Conservation (phyloP, 1,140 invertebrate species). For the Drosophila bipectinata region DNA sequence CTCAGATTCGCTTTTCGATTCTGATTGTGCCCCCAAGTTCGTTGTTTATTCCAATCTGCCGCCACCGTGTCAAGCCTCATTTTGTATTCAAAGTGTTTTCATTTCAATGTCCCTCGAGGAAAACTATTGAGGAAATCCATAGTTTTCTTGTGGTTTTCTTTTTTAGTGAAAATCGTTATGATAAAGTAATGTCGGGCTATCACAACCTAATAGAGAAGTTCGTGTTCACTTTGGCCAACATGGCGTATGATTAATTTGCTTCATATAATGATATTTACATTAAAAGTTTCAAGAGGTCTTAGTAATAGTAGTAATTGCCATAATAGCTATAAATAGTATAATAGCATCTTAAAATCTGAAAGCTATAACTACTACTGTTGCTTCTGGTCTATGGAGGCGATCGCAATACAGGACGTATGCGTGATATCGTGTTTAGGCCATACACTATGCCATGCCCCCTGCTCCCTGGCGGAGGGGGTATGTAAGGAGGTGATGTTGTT, state of each 20-base stretch:
- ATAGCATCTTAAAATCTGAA: too few relatives aligned
- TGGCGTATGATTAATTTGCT: slow-evolving; percentile 6
- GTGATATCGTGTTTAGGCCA: slow-evolving; percentile 8
- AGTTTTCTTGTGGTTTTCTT: too few relatives aligned
- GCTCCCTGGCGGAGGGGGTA: neutral
- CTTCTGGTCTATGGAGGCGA: neutral
- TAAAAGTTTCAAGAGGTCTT: too few relatives aligned
- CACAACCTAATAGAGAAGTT: neutral
- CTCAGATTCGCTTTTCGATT: slow-evolving; percentile 27
- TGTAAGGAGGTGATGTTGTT: neutral
- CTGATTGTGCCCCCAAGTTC: slow-evolving; percentile 16
- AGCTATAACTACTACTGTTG: too few relatives aligned
- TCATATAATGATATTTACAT: too few relatives aligned
- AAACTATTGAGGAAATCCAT: too few relatives aligned
- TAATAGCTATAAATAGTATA: too few relatives aligned
- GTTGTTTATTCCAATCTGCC: slow-evolving; percentile 4
- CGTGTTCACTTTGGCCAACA: neutral
- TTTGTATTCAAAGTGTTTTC: neutral
- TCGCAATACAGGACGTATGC: slow-evolving; percentile 22
- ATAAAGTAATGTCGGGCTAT: too few relatives aligned
- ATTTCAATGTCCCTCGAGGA: neutral
- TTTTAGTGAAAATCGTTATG: too few relatives aligned
- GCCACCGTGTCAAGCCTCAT: neutral
- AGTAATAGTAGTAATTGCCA: too few relatives aligned
- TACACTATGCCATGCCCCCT: too few relatives aligned